Evolutionary conservation across 2,888 invertebrate genomes (phyloP), one percentile per base, ranked within the genome.

Genomic region (Idaea biselata): DNA sequence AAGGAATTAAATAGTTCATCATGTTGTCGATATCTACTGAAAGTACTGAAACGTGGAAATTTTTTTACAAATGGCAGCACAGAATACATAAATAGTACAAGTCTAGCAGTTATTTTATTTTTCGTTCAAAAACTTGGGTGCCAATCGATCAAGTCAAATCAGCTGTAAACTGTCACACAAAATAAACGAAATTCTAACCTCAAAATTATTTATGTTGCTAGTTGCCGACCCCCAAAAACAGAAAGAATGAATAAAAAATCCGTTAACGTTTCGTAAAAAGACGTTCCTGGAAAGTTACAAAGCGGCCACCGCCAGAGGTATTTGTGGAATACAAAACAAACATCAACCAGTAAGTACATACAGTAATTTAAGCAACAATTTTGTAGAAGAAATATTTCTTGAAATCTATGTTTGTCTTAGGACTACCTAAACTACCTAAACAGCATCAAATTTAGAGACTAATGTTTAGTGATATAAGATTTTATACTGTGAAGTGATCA

Each of bases 161-260:
- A 44, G 44, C 44, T 44, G 44, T 14, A 11, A 44, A 44, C 8
- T 44, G 44, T 44, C 44, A 44, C 17, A 63, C 62, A 31, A 57
- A 63, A 33, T 25, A 11, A 44, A 44, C 44, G 44, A 59, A 59
- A 53, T 54, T 31, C 25, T 63, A 63, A 63, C 62, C 62, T 58
- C 31, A 14, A 57, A 57, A 44, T 14, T 14, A 44, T 8, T 8
- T 44, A 3, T 3, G 0, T 44, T 44, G 25, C 14, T 44, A 14
- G 14, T 11, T 8, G 8, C 11, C 44, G 44, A 44, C 44, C 44
- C 44, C 8, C 44, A 44, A 14, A 44, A 44, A 44, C 11, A 8
- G 11, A 44, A 44, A 14, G 14, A 44, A 44, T 44, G 14, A 44
- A 44, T 44, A 8, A 44, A 25, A n/a, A 14, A 44, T 44, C 44